These are phyloP conservation scores for Rhinophrynus dorsalis DNA, from an alignment of 2,797 vertebrate species.

Conservation along the genomic window DNA sequence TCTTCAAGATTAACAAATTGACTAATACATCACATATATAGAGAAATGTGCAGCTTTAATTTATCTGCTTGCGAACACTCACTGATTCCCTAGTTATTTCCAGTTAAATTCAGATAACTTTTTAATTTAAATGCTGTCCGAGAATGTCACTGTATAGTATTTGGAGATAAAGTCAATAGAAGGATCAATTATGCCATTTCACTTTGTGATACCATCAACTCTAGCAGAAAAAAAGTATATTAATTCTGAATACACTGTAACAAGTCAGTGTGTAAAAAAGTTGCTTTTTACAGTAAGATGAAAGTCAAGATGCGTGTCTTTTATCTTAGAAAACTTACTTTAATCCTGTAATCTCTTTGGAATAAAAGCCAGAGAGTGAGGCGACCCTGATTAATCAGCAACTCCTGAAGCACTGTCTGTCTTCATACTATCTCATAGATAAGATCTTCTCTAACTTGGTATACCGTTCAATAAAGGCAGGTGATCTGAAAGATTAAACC, in stretches of 20 bases:
- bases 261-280: not conserved
- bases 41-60: not conserved
- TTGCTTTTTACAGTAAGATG: constrained; percentile 1
- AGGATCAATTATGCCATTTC: not conserved
- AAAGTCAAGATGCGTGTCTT: constrained; percentile 19
- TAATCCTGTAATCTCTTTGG: constrained; percentile 11
- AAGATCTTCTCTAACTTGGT: not conserved
- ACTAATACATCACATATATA: not conserved
- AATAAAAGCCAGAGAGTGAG: not conserved
- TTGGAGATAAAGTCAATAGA: not conserved
- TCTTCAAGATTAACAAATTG: not conserved
- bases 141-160: not conserved
- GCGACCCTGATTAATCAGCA: constrained; percentile 17
- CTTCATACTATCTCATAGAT: constrained; percentile 12
- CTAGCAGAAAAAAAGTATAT: not conserved
- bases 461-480: constrained; percentile 5
- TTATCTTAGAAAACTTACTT: constrained; percentile 15
- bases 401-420: constrained; percentile 12
- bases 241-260: not conserved
- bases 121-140: not conserved
- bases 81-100: not conserved
- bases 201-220: not conserved
- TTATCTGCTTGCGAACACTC: not conserved
- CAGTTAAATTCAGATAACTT: not conserved
- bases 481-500: not conserved